Conservation (phyloP, 2,888 invertebrate species). For the Agonopterix heracliana region DNA sequence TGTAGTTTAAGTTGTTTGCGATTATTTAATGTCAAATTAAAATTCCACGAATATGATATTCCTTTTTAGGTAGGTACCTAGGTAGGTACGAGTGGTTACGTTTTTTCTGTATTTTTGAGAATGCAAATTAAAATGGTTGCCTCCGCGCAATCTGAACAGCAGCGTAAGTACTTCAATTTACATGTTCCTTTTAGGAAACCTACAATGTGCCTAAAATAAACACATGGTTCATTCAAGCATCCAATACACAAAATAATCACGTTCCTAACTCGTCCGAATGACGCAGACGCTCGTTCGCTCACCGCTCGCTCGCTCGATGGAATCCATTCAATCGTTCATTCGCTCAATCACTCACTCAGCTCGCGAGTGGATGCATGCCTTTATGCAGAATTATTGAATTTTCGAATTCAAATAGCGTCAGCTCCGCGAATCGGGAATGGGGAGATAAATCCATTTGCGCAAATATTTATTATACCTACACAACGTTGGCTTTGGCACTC, state of each 20-base stretch:
- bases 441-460: slow-evolving; percentile 44
- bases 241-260: slow-evolving; percentile 51
- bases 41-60: too few species aligned
- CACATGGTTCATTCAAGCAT: slow-evolving; percentile 14
- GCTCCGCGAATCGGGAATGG: slow-evolving; percentile 22
- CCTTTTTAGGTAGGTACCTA: too few species aligned
- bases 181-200: too few species aligned
- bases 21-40: too few species aligned
- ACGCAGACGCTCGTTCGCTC: slow-evolving; percentile 29
- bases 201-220: too few species aligned
- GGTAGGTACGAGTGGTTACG: too few species aligned
- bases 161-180: too few species aligned
- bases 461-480: slow-evolving; percentile 31
- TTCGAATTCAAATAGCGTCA: slow-evolving; percentile 42
- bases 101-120: too few species aligned
- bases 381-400: slow-evolving; percentile 64
- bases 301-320: slow-evolving; percentile 31
- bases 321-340: slow-evolving; percentile 48
- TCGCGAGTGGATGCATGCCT: slow-evolving; percentile 50
- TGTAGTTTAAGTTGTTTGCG: too few species aligned
- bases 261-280: slow-evolving; percentile 35
- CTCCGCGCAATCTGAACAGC: too few species aligned
- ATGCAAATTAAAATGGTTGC: too few species aligned
- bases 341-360: slow-evolving; percentile 50
- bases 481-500: background rate